Base-by-base conservation (phyloP, 2,113 vertebrate genomes). In the Pseudolaguvia tuberculata region DNA sequence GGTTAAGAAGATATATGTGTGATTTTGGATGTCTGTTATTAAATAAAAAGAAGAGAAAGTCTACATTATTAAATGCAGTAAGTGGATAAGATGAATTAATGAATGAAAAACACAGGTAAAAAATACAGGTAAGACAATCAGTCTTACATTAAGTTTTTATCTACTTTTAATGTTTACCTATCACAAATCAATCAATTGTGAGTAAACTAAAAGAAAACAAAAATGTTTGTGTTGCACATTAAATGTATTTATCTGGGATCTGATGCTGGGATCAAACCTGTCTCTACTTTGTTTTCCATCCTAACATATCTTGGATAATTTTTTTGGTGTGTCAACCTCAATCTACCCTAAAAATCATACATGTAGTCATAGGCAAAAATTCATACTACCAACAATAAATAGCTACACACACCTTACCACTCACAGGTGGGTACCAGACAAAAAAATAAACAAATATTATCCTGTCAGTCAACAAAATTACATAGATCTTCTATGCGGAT, bases 361-460 rank as follows among this genome's bases (percentile, higher is more conserved):
- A 69, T 11, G 13, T 42, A 39, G n/a, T 15, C 25, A 31, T 14
- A 47, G n/a, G 39, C 42, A 74, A 66, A 74, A 53, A 27, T 45
- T 0, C 50, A 63, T 80, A 88, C 86, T 92, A 87, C 92, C 90
- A 90, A 89, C 90, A 86, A 89, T 86, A 88, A 90, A 88, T 86
- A 85, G 86, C 88, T 91, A 91, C 88, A 89, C 90, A 89, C 87
- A 86, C 87, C 88, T 89, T 88, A 85, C 87, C 88, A 90, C 85
- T 85, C 87, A 91, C 85, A 86, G 88, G 87, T 86, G 78, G 63
- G 88, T 90, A 90, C 89, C 89, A 91, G 91, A 92, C 90, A 90
- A 89, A 91, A 93, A 93, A 92, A 92, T 91, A 93, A 91, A 93
- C 89, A 92, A 92, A 93, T 92, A 93, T 93, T 92, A 93, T 91